Evolutionary conservation across 2,113 vertebrate species (phyloP), one percentile per base, ranked within the genome.

Genomic region (Proterorhinus semilunaris): DNA sequence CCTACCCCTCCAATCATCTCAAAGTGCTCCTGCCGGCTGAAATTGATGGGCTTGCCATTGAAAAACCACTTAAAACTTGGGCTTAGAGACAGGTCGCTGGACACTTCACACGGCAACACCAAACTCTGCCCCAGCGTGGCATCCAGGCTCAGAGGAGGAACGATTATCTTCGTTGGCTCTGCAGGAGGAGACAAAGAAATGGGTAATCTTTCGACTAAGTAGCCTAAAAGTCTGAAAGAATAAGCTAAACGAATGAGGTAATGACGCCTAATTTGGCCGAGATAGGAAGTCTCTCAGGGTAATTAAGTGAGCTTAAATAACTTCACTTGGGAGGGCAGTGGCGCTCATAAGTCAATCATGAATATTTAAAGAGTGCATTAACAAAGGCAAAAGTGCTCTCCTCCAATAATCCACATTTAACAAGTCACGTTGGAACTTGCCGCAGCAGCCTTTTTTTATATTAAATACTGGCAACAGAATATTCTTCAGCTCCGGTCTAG

Each of bases 1-100:
- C 94, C 82, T 91, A 98, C 95, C 61, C 93, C 93, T 83, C 95
- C 95, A 42, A 94, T 93, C 89, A 93, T 93, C 80, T 96, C 95
- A 75, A 95, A 96, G 88, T 96, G 93, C 58, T 93, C 86, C 74
- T 92, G 92, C 83, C 90, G 89, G 72, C 69, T 89, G 71, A 96
- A 85, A 80, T 96, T 92, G 6, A 98, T 91, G n/a, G 86, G 59
- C 54, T 92, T 90, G 43, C 93, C 94, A 0, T 94, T 95, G 87
- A 97, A 94, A 8, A 93, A 94, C 96, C 96, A 96, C 0, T 91
- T 91, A 83, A 97, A 97, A 0, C 17, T 1, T 45, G 94, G 91
- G 2, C 81, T 87, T 62, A 95, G 13, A 0, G 93, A 93, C 1
- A 93, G 92, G 79, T 98, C 95, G 0, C 92, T 93, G 66, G 93